Conservation (phyloP, 2,797 vertebrate genomes). For the Oryzias sinensis region DNA sequence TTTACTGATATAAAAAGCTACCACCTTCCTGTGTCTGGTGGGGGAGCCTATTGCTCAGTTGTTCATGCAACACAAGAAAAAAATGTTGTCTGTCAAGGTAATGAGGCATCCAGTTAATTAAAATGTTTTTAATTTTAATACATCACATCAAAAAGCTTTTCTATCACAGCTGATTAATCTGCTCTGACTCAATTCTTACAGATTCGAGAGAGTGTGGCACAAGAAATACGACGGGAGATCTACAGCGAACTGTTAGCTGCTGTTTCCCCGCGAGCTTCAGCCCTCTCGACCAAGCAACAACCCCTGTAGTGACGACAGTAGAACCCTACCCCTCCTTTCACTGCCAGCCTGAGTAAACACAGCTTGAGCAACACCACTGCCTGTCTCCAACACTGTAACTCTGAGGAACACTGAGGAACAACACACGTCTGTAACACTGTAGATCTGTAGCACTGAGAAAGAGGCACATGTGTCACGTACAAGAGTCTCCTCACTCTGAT, state of each 20-base stretch:
- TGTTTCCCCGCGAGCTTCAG: constrained; percentile 76
- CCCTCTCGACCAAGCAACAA: constrained; percentile 44
- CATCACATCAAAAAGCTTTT: neutral
- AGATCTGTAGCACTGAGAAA: constrained; percentile 59
- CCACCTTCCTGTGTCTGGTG: too few relatives aligned
- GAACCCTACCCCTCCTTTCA: constrained; percentile 12
- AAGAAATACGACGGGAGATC: constrained; percentile 92
- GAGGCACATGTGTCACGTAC: constrained; percentile 11
- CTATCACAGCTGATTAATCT: neutral
- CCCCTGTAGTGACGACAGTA: constrained; percentile 44
- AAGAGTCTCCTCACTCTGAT: neutral
- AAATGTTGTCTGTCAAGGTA: too few relatives aligned
- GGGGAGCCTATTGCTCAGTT: too few relatives aligned
- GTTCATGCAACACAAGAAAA: too few relatives aligned
- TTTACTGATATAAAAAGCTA: too few relatives aligned
- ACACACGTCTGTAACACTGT: constrained; percentile 55
- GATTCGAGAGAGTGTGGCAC: constrained; percentile 91
- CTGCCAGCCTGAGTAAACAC: constrained; percentile 30
- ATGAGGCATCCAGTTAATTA: too few relatives aligned
- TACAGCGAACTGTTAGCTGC: constrained; percentile 88
- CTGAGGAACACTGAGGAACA: constrained; percentile 53
- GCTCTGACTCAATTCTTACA: constrained; percentile 46
- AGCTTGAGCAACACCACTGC: constrained; percentile 50
- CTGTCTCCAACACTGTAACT: constrained; percentile 61
- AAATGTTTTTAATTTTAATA: too few relatives aligned